Conservation (phyloP, 35 echinoderm and acorn worm genomes). For the Hemicentrotus pulcherrimus region DNA sequence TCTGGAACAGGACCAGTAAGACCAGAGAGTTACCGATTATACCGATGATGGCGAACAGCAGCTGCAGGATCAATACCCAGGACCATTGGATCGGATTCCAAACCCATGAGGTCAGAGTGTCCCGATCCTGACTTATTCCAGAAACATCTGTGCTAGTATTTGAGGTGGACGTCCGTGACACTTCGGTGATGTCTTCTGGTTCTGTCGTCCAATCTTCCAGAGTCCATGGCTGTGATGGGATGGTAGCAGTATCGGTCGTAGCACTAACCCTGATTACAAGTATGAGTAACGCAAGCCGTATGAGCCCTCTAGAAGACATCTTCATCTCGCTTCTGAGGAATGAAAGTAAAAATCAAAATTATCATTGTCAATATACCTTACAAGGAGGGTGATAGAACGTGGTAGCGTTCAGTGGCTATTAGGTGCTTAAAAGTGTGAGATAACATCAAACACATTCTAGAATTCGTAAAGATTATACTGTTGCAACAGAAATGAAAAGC, state of each 20-base stretch:
- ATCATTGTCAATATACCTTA: too few relatives aligned
- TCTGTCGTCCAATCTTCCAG: neutral
- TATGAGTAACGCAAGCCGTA: neutral
- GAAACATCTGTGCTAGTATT: neutral
- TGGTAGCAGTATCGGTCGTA: conserved; percentile 2
- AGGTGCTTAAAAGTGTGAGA: too few relatives aligned
- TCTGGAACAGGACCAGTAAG: neutral
- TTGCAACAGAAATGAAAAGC: too few relatives aligned
- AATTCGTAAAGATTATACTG: too few relatives aligned
- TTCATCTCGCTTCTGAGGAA: neutral
- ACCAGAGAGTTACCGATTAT: conserved; percentile 9
- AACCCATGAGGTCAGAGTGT: neutral
- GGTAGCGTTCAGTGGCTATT: too few relatives aligned
- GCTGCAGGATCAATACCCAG: neutral
- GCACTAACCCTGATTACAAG: neutral
- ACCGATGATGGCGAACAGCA: neutral
- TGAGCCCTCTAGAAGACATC: neutral
- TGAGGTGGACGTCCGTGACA: neutral
- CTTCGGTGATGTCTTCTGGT: neutral
- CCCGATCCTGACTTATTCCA: neutral
- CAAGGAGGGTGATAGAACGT: too few relatives aligned
- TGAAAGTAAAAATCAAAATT: neutral
- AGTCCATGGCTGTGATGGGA: neutral
- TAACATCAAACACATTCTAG: too few relatives aligned
- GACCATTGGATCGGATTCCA: neutral